Conservation (phyloP, 1,140 invertebrate genomes). For the Pseudomyrmex pallidus region DNA sequence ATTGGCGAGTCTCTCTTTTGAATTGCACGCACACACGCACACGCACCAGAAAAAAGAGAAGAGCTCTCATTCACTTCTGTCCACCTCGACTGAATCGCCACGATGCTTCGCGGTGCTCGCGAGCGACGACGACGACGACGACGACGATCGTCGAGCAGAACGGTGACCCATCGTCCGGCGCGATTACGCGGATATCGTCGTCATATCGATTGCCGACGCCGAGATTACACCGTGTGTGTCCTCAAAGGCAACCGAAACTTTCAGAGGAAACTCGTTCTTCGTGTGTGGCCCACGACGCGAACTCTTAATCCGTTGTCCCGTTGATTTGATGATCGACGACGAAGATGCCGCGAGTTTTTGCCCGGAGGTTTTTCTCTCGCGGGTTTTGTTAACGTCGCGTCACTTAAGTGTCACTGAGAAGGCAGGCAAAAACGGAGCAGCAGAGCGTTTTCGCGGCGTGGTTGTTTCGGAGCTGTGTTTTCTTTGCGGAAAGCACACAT, state of each 20-base stretch:
- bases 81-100: background rate
- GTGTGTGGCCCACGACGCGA: background rate
- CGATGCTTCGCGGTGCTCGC: conserved; percentile 5
- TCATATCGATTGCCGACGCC: conserved; percentile 43
- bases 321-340: background rate
- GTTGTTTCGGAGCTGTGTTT: conserved; percentile 15
- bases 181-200: conserved; percentile 15
- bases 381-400: background rate
- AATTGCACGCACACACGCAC: background rate
- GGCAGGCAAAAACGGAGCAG: too few species aligned
- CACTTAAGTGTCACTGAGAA: background rate
- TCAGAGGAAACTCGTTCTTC: too few species aligned
- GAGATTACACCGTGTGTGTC: background rate
- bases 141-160: background rate
- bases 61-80: background rate
- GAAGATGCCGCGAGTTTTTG: background rate
- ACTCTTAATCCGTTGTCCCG: background rate
- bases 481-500: background rate
- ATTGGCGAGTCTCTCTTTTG: too few species aligned
- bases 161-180: conserved; percentile 29
- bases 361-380: conserved; percentile 12
- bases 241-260: too few species aligned
- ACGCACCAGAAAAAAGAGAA: too few species aligned
- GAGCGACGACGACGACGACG: background rate
- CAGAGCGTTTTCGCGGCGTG: conserved; percentile 18